Conservation (phyloP, 2,797 vertebrate genomes). For the Propithecus deckenii region DNA sequence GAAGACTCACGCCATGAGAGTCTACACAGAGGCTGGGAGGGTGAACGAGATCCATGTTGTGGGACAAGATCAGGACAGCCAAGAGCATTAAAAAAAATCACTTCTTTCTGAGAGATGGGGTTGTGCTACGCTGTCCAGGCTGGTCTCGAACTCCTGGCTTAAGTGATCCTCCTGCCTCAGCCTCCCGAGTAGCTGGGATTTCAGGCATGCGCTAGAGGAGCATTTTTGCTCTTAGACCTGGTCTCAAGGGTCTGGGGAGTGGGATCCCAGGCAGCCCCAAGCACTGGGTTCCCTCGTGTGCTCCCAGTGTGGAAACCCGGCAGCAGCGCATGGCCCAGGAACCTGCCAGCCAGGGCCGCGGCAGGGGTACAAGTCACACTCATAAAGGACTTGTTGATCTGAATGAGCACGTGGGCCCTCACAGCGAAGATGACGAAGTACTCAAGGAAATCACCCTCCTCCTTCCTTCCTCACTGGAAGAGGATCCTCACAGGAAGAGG, state of each 20-base stretch:
- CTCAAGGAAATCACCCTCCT: background rate
- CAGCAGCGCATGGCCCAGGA: background rate
- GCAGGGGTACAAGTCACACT: too few species aligned
- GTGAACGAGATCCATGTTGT: background rate
- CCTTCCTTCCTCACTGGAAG: background rate
- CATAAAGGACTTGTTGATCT: background rate
- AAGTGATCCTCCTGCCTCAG: background rate
- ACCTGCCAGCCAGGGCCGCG: fast-evolving
- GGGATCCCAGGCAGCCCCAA: background rate
- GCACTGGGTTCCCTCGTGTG: background rate
- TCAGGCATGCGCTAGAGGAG: background rate
- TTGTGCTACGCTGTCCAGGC: background rate
- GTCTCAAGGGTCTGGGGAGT: background rate
- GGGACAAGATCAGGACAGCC: background rate
- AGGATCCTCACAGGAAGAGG: background rate
- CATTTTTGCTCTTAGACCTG: background rate
- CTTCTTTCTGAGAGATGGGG: background rate
- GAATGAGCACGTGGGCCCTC: too few species aligned
- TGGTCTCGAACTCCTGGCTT: background rate
- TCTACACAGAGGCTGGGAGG: background rate
- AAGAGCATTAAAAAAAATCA: background rate
- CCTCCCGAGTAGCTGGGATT: background rate
- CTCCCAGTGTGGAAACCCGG: background rate
- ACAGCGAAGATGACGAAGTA: background rate
- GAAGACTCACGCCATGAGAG: background rate